phyloP scores from a whole-genome alignment of 1,140 invertebrate species.

The Chionoecetes opilio region DNA sequence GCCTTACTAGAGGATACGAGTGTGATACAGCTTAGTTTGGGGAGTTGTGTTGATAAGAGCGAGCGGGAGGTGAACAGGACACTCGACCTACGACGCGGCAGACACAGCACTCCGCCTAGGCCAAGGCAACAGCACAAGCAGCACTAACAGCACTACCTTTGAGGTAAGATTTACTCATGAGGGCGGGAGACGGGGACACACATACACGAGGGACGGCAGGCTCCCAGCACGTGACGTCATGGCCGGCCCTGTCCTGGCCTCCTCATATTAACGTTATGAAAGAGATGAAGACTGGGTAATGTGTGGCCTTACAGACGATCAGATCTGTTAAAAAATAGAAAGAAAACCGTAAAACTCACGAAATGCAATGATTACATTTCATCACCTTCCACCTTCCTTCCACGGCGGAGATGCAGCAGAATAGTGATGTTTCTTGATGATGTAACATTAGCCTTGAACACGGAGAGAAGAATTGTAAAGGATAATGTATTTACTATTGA shows the following conservation, averaged over 20 bases:
- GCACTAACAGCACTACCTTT: background rate
- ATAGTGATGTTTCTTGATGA: background rate
- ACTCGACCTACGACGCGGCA: slow-evolving; percentile 56
- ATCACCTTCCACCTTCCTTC: background rate
- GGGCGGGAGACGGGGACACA: background rate
- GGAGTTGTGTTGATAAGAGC: slow-evolving; percentile 50
- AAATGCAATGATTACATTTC: background rate
- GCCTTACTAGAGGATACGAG: slow-evolving; percentile 68
- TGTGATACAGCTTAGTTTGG: slow-evolving; percentile 52
- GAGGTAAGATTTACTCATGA: background rate
- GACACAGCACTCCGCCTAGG: background rate
- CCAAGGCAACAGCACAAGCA: background rate
- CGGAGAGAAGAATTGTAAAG: background rate
- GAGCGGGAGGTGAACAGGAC: slow-evolving; percentile 34
- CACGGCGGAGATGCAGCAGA: background rate
- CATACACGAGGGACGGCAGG: slow-evolving; percentile 48
- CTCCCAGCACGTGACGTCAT: slow-evolving; percentile 55
- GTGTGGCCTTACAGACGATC: no score
- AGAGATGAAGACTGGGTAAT: background rate
- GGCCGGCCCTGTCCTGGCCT: slow-evolving; percentile 35
- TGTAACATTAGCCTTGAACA: background rate
- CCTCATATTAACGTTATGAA: slow-evolving; percentile 17
- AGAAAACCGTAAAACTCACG: background rate
- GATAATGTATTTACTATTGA: background rate
- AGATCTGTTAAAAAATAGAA: no score